phyloP scores from a whole-genome alignment of 1,140 invertebrate species.

The Drosophila bocki region DNA sequence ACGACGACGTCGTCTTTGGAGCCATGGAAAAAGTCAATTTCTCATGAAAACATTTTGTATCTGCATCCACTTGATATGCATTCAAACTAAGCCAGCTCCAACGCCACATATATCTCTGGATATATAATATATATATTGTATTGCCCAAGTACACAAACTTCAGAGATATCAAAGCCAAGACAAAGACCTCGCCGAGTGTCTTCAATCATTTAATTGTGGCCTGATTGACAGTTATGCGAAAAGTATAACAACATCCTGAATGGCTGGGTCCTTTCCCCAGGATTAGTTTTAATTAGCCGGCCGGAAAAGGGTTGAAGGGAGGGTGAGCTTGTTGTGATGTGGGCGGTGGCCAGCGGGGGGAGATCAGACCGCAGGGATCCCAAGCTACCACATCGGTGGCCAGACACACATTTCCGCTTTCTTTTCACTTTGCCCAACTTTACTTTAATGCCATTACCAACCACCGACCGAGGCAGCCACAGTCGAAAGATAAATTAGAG shows the following conservation, averaged over 20 bases:
- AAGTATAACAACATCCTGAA: slow-evolving; percentile 61
- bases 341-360: slow-evolving; percentile 3
- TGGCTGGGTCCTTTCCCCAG: slow-evolving; percentile 40
- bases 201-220: slow-evolving; percentile 82
- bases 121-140: slow-evolving; percentile 38
- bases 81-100: slow-evolving; percentile 37
- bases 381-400: slow-evolving; percentile 21
- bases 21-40: slow-evolving; percentile 84
- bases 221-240: slow-evolving; percentile 83
- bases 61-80: slow-evolving; percentile 71
- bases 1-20: slow-evolving; percentile 62
- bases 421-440: slow-evolving; percentile 45
- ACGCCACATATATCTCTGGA: slow-evolving; percentile 14
- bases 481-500: slow-evolving; percentile 78
- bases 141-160: slow-evolving; percentile 16
- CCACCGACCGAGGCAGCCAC: slow-evolving; percentile 62
- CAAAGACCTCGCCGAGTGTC: slow-evolving; percentile 51
- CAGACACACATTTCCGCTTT: slow-evolving; percentile 60
- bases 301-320: slow-evolving; percentile 54
- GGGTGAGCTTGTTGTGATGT: background rate
- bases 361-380: slow-evolving; percentile 36
- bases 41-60: slow-evolving; percentile 83
- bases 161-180: slow-evolving; percentile 3
- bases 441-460: slow-evolving; percentile 72
- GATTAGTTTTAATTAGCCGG: slow-evolving; percentile 80